Base-by-base conservation (phyloP, 2,797 vertebrate species). In the Falco peregrinus region DNA sequence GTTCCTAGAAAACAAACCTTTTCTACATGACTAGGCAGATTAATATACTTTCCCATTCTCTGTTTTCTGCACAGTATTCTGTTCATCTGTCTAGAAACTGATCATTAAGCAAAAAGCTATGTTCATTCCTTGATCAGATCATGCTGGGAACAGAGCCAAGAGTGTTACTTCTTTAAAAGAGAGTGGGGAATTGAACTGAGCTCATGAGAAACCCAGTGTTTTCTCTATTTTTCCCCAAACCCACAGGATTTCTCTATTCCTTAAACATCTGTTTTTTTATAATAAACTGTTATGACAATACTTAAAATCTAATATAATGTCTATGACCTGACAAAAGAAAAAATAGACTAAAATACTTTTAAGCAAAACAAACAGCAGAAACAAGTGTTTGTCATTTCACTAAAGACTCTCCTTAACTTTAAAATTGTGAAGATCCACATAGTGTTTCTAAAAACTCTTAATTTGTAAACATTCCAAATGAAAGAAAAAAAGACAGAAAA, bases 161-260 rank as follows among this genome's bases (percentile, higher is more conserved):
- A 74, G n/a, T 22, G 45, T 93, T 95, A 89, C 73, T 97, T 87
- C 86, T 96, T 95, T 80, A 86, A 88, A 94, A 93, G 60, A 90
- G n/a, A 82, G 63, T 14, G 22, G 70, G 70, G 84, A 94, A 94
- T 84, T 90, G 53, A 92, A 91, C 26, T 60, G 75, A 88, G 67
- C 71, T 90, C 79, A 76, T 89, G 74, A 93, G 87, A 95, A 96
- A 95, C 51, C 19, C 37, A 54, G 33, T 2, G 6, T 87, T 95
- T 96, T 93, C 81, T 79, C 76, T 54, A 12, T 61, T 90, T 93
- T 86, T 48, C n/a, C 39, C 35, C 13, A 91, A 93, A 50, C n/a
- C 25, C 67, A 77, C 13, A 73, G 59, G 63, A 94, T 87, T 16
- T 68, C 41, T 91, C 70, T 69, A 76, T 65, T 93, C 90, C 70